Percentiles rank a stretch among this genome's conserved stretches.
These are phyloP conservation scores for Glaucopsyche alexis DNA, from an alignment of 2,888 invertebrate species.

Conservation along the genomic window DNA sequence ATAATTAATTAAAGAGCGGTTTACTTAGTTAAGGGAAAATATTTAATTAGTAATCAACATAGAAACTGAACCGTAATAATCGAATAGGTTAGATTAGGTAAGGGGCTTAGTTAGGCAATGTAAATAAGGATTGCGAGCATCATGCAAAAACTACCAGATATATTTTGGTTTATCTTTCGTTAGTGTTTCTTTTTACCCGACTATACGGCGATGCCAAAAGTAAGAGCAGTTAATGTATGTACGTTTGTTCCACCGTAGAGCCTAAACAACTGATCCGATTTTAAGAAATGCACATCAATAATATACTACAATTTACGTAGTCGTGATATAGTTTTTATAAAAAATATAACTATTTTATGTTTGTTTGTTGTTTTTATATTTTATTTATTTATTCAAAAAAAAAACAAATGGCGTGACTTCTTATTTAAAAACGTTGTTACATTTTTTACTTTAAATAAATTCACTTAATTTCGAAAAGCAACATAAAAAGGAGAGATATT, in stretches of 20 bases:
- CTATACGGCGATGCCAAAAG: neutral
- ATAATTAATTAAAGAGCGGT: neutral
- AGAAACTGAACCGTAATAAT: conserved; percentile 17
- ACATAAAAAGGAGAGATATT: no score
- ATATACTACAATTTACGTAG: no score
- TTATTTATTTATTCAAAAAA: no score
- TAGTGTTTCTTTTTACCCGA: neutral
- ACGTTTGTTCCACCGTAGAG: no score
- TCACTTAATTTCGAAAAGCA: neutral
- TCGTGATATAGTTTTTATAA: no score
- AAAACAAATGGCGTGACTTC: no score
- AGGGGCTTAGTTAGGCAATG: conserved; percentile 17
- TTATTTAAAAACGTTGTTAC: neutral
- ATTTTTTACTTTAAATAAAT: neutral
- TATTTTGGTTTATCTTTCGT: neutral
- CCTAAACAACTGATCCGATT: no score
- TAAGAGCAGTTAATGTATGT: no score
- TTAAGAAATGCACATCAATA: no score
- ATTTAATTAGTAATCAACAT: conserved; percentile 10
- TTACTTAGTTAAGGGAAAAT: conserved; percentile 4
- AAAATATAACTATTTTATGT: no score
- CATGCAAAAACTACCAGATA: conserved; percentile 10
- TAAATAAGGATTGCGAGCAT: neutral
- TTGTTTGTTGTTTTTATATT: no score
- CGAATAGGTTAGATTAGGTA: conserved; percentile 13